A percentile compares a stretch with the other conserved stretches of the same genome.
Evolutionary conservation across 2,888 invertebrate genomes (phyloP).

Genomic region (Alviniconcha strummeri): DNA sequence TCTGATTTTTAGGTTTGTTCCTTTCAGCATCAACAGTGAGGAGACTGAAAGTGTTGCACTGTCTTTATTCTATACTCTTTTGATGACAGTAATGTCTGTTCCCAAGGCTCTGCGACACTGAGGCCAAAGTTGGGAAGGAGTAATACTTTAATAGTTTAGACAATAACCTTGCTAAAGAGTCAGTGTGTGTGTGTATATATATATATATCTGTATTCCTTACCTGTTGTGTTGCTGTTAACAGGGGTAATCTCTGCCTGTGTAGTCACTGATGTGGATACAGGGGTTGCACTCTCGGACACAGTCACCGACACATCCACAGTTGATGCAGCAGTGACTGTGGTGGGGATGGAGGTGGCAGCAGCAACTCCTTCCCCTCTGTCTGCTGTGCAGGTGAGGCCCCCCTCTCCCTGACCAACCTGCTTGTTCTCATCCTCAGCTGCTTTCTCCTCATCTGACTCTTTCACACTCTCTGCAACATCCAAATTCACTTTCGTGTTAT

Average conservation of each 20-base stretch:
- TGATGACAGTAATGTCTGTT: too few relatives aligned
- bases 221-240: constrained; percentile 37
- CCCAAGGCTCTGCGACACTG: too few relatives aligned
- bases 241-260: constrained; percentile 57
- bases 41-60: too few relatives aligned
- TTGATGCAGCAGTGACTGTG: neutral
- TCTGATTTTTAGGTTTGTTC: too few relatives aligned
- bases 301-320: neutral
- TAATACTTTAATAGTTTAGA: too few relatives aligned
- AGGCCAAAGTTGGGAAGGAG: too few relatives aligned
- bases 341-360: constrained; percentile 14
- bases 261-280: constrained; percentile 45
- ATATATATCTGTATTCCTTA: too few relatives aligned
- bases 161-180: too few relatives aligned
- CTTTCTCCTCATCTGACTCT: constrained; percentile 44
- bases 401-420: neutral
- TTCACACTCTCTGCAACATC: constrained; percentile 44
- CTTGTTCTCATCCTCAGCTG: constrained; percentile 36
- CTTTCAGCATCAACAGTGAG: too few relatives aligned
- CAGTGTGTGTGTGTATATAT: too few relatives aligned
- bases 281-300: constrained; percentile 16
- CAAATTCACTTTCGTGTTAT: neutral
- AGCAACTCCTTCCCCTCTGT: neutral
- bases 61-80: too few relatives aligned
- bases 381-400: neutral